Base-by-base conservation (phyloP, 1,140 invertebrate species). In the Diorhabda sublineata region DNA sequence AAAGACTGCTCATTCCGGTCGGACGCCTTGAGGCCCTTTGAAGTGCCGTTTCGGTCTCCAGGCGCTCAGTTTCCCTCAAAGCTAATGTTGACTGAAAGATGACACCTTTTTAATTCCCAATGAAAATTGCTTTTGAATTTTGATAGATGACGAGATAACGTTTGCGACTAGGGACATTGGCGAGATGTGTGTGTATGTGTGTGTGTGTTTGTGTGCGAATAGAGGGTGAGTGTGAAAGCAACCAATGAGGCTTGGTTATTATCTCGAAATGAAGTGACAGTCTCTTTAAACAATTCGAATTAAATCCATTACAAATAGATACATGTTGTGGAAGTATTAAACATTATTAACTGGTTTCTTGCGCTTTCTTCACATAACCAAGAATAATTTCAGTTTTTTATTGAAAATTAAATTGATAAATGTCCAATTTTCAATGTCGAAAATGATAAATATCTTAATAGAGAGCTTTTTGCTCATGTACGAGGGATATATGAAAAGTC, bases 81-180 rank as follows among this genome's bases (percentile, higher is more conserved):
- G 58, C 58, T 47, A 56, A 45, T 47, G 65, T 73, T 74, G 73
- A 74, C 75, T 75, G 75, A 77, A 77, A 75, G 75, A 75, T 75
- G 75, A 77, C 75, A 77, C 75, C 73, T 77, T 73, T 74, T 77
- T 77, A 75, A 77, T 77, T 77, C 75, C 74, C 74, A 75, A 74
- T 77, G 75, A 75, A 77, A 77, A 75, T 77, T 75, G 72, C 71
- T 75, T 76, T 73, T 70, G 72, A 76, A 76, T 71, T 76, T 75
- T 75, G 72, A 74, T 76, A 73, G 67, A 74, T 74, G 73, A 64
- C 68, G 73, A 73, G 71, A 73, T 74, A 74, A 73, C 73, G 71
- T 60, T 26, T 59, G 57, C 42, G 65, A 26, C 42, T 60, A 41
- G 42, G 65, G 57, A 60, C 57, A 52, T 52, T n/a, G 47, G 47